Percentiles rank a stretch among this genome's conserved stretches.
phyloP scores from a whole-genome alignment of 2,113 vertebrate genomes.

The Grallaria varia region DNA sequence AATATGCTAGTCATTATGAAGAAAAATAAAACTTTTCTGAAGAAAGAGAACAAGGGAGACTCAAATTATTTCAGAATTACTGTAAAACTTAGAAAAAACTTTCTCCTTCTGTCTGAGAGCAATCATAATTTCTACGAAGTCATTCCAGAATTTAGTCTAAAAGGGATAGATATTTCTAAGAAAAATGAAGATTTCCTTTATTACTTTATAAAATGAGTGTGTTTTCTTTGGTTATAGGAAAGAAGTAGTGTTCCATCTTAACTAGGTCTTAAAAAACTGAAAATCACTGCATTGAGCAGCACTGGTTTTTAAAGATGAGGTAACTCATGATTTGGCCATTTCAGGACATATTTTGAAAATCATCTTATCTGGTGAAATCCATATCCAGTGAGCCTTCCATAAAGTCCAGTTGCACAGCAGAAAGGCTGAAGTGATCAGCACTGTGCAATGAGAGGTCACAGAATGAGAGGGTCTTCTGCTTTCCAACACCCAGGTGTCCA shows the following conservation, averaged over 20 bases:
- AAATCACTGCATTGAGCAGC: neutral
- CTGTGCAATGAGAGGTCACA: neutral
- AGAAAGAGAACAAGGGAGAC: neutral
- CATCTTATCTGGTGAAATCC: neutral
- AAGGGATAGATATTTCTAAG: neutral
- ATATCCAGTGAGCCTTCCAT: neutral
- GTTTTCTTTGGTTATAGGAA: neutral
- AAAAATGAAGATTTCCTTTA: neutral
- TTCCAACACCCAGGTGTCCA: neutral
- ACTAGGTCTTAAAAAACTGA: neutral
- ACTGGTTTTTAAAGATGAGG: neutral
- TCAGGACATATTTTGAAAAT: neutral
- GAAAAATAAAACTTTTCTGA: neutral
- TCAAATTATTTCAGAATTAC: neutral
- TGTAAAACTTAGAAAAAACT: neutral
- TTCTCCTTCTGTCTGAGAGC: neutral
- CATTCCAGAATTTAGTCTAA: neutral
- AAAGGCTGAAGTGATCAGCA: neutral
- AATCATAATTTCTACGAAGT: neutral
- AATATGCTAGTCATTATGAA: neutral
- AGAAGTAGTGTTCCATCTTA: neutral
- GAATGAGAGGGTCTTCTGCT: neutral
- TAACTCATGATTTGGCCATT: neutral
- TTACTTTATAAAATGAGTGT: neutral
- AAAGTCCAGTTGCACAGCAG: neutral